These are phyloP conservation scores for Cettia cetti DNA, from an alignment of 2,113 vertebrate species.

Conservation along the genomic window DNA sequence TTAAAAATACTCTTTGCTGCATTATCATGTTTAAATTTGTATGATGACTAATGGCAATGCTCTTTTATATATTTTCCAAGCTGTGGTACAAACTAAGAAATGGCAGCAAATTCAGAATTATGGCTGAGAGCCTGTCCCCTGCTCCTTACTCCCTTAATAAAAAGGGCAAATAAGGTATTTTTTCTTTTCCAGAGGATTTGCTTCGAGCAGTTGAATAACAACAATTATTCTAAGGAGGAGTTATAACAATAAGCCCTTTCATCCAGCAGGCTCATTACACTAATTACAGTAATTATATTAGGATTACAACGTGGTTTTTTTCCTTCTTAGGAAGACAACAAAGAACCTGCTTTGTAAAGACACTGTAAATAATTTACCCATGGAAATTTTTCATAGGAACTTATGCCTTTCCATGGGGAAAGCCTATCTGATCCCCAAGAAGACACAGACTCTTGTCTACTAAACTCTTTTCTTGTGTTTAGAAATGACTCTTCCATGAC, in stretches of 20 bases:
- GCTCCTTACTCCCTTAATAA: background rate
- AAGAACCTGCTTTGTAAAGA: background rate
- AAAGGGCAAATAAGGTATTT: background rate
- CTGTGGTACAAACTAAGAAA: background rate
- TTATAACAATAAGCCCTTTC: background rate
- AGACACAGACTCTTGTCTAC: background rate
- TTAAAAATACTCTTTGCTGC: background rate
- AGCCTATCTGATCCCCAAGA: background rate
- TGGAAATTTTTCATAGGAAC: background rate
- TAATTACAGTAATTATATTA: background rate
- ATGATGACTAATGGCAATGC: background rate
- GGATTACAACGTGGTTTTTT: background rate
- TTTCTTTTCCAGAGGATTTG: background rate
- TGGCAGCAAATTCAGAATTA: background rate
- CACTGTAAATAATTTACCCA: background rate
- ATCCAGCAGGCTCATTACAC: background rate
- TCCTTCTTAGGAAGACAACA: background rate
- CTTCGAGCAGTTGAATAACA: background rate
- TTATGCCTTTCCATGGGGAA: background rate
- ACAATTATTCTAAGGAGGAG: background rate
- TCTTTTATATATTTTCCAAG: background rate
- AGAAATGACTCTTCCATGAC: background rate
- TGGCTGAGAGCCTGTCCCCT: background rate
- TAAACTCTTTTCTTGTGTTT: background rate
- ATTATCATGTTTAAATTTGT: background rate